Evolutionary conservation across 2,113 vertebrate genomes (phyloP), one percentile per base, ranked within the genome.

Genomic region (Pholis gunnellus): DNA sequence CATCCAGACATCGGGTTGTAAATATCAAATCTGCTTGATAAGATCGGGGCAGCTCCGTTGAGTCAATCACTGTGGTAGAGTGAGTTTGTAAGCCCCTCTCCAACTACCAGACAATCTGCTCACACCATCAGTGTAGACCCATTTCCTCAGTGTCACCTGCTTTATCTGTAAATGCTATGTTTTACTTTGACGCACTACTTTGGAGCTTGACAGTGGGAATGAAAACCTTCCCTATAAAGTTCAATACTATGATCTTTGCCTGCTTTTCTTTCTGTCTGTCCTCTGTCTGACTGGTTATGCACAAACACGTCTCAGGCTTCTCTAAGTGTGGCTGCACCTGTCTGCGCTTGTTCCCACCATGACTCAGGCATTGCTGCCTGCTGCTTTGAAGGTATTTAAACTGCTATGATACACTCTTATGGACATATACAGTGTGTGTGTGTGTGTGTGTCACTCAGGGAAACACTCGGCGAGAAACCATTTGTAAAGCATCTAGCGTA

Each of bases 11-110:
- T 80, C 61, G 72, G 81, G 68, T 67, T 72, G 61, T 79, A 85
- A 85, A 89, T 85, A 85, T 73, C 56, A 67, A 78, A 78, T 48
- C 2, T 63, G 60, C 70, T 63, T 72, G 76, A 87, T 77, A 81
- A 81, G 61, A 73, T 38, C 20, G 18, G 6, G 6, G 44, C 40
- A 27, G 7, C 44, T 71, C 18, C 36, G 57, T 11, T 34, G 57
- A 25, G 27, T 65, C 46, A 61, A 31, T 81, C 36, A 20, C 48
- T 29, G 42, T 73, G n/a, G 60, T 18, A 29, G 48, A 34, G 9
- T 60, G 15, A 42, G 46, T 54, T 59, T 66, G 6, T 63, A 68
- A 78, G 22, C 52, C n/a, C 54, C 22, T 27, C 25, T 66, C 17
- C 27, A 65, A 60, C 60, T 63, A 31, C 17, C 31, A 64, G 36